Evolutionary conservation across 2,888 invertebrate genomes (phyloP), one percentile per base, ranked within the genome.

Genomic region (Pycnomerus fuliginosus): DNA sequence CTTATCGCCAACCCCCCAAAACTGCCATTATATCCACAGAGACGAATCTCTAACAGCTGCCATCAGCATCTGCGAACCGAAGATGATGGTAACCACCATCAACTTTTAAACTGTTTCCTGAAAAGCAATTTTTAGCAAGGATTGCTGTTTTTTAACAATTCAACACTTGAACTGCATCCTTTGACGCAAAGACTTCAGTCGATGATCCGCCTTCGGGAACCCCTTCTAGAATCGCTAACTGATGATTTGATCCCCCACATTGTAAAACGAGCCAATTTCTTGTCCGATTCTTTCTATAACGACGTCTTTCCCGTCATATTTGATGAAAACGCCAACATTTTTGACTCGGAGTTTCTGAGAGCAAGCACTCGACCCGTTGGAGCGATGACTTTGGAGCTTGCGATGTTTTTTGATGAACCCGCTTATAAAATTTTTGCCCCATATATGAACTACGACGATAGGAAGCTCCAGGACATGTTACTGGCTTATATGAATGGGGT

Each of bases 401-500:
- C 85, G 0, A 69, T 88, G 25, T 88, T 88, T 67, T 79, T 88
- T 55, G 88, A 88, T 60, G 83, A 83, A 63, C 79, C 85, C 1
- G 87, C 80, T 0, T 87, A 87, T 61, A 80, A 78, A 60, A 77
- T 82, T 16, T 87, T 87, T 66, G 72, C 81, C 8, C 84, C 87
- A 0, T 83, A 80, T 62, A 77, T 85, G 49, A 76, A 80, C 50
- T 75, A 80, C 53, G 79, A 84, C 60, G 84, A 85, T 48, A 74
- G 73, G 7, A 80, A 82, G 60, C 69, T 88, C 28, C 74, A 81
- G 20, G 84, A 88, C 62, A 84, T 88, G 84, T 70, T 88, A n/a
- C 67, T 89, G 40, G 87, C 87, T 7, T 88, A 87, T 58, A 77
- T 87, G 55, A 88, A 88, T 67, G 86, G 84, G 55, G 83, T 84